Evolutionary conservation across 2,888 invertebrate genomes (phyloP).

Genomic region (Eupithecia dodoneata): DNA sequence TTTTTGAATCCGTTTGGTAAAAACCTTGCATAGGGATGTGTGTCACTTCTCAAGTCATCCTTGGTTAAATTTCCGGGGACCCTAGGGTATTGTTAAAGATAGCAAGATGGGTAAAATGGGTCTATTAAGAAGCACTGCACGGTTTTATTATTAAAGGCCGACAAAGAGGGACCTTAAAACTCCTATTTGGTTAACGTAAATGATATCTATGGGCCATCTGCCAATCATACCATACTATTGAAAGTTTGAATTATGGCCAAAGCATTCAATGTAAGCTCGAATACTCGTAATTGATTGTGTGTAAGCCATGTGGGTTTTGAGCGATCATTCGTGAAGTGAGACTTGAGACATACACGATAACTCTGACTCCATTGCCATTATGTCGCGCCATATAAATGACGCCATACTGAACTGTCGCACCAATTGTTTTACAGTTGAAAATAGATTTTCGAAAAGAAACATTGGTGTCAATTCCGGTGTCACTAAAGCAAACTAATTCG

Average conservation of each 20-base stretch:
- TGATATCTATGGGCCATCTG: slow-evolving; percentile 21
- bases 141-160: neutral
- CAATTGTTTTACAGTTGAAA: neutral
- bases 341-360: slow-evolving; percentile 9
- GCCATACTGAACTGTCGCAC: neutral
- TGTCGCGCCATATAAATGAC: neutral
- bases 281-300: slow-evolving; percentile 40
- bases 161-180: neutral
- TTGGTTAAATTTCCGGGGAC: neutral
- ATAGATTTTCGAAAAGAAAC: neutral
- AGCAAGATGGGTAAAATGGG: neutral
- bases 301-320: slow-evolving; percentile 41
- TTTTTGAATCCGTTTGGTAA: neutral
- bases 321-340: slow-evolving; percentile 38
- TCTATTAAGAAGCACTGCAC: neutral
- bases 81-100: neutral
- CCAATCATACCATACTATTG: slow-evolving; percentile 7
- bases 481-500: too few species aligned
- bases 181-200: neutral
- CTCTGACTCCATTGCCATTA: neutral
- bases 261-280: slow-evolving; percentile 29
- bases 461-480: neutral
- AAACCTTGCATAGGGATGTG: neutral
- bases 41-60: neutral
- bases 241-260: slow-evolving; percentile 21